A percentile compares a stretch with the other conserved stretches of the same genome.
Evolutionary conservation across 2,888 invertebrate species (phyloP).

Genomic region (Cryptocephalus primarius): DNA sequence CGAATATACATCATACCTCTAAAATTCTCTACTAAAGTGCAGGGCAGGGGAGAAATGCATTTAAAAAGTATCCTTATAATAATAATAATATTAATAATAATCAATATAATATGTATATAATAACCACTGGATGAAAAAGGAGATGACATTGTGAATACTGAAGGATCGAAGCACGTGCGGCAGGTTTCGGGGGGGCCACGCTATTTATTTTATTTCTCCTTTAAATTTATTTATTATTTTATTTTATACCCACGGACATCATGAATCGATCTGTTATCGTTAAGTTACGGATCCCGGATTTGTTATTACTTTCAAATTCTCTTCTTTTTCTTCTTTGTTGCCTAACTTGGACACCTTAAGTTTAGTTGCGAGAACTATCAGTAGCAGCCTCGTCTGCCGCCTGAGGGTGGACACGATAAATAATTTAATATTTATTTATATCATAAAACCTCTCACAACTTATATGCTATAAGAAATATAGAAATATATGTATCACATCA

Average conservation of each 20-base stretch:
- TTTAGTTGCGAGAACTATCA: constrained; percentile 10
- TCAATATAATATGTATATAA: neutral
- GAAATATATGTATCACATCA: constrained; percentile 39
- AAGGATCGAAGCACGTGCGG: constrained; percentile 28
- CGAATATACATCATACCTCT: constrained; percentile 12
- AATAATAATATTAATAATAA: too few species aligned
- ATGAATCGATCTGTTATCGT: neutral
- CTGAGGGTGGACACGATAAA: constrained; percentile 17
- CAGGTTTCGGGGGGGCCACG: constrained; percentile 27
- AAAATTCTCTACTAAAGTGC: constrained; percentile 23
- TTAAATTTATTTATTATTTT: too few species aligned
- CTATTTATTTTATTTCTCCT: constrained; percentile 10
- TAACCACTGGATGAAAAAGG: neutral
- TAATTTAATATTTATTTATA: constrained; percentile 21
- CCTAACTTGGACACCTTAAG: too few species aligned
- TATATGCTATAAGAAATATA: constrained; percentile 35
- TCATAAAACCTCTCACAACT: constrained; percentile 33
- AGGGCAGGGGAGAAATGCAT: constrained; percentile 22
- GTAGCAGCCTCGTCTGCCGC: constrained; percentile 15
- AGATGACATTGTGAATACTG: constrained; percentile 26
- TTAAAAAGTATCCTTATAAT: constrained; percentile 6
- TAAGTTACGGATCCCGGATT: too few species aligned
- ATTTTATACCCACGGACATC: neutral
- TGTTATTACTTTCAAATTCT: too few species aligned
- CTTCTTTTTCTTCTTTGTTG: too few species aligned